These are phyloP conservation scores for Perdita meconis DNA, from an alignment of 2,888 invertebrate genomes.

Conservation along the genomic window DNA sequence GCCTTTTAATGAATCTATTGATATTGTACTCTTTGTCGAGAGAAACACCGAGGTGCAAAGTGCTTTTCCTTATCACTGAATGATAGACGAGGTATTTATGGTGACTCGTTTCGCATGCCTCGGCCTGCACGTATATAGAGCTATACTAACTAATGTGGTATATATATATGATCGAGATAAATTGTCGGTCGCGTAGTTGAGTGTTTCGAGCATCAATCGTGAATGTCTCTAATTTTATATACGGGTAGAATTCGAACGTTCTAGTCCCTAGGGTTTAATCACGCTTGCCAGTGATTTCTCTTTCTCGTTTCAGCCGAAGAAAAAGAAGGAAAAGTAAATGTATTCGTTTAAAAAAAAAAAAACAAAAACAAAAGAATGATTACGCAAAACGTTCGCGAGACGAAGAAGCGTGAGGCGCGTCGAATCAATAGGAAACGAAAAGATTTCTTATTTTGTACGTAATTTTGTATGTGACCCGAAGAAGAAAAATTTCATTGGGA, in stretches of 20 bases:
- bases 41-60: no score
- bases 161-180: conserved; percentile 64
- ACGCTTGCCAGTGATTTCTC: conserved; percentile 18
- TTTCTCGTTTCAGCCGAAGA: conserved; percentile 14
- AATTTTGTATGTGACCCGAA: conserved; percentile 31
- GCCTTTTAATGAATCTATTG: no score
- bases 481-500: conserved; percentile 15
- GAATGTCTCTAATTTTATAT: conserved; percentile 28
- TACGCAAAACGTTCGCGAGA: conserved; percentile 2
- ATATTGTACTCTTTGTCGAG: no score
- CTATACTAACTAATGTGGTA: conserved; percentile 18
- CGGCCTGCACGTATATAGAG: conserved; percentile 32
- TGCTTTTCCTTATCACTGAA: no score
- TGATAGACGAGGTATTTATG: no score
- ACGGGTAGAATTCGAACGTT: conserved; percentile 42
- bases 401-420: conserved; percentile 1
- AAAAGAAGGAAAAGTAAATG: not conserved
- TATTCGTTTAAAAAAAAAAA: conserved; percentile 16
- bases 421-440: not conserved
- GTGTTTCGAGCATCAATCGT: conserved; percentile 31
- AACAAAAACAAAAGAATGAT: no score
- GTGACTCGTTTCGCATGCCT: no score
- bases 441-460: conserved; percentile 34
- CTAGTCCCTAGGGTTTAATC: conserved; percentile 42
- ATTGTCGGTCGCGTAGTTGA: conserved; percentile 49